Percentiles rank a stretch among this genome's conserved stretches.
Conservation (phyloP, 1,140 invertebrate species). For the Ctenoplectra terminalis region DNA sequence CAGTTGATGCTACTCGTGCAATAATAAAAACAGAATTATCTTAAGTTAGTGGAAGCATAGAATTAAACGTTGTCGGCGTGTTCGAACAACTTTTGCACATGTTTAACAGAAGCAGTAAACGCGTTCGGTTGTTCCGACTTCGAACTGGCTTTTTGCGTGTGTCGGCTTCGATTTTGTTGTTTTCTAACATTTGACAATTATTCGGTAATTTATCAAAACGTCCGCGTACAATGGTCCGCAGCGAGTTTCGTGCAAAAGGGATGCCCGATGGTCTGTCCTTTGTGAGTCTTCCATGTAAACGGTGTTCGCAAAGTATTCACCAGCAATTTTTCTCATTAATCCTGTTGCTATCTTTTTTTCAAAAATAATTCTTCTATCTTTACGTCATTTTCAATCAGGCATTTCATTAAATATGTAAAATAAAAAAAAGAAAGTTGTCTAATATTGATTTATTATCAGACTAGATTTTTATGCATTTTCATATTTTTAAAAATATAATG, state of each 20-base stretch:
- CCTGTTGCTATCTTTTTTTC: background rate
- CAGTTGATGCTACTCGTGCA: no score
- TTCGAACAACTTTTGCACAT: constrained; percentile 13
- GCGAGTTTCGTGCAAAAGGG: constrained; percentile 67
- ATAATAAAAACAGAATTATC: no score
- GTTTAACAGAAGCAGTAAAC: constrained; percentile 33
- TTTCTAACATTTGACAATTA: constrained; percentile 82
- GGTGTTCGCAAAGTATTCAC: constrained; percentile 71
- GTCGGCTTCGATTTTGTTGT: constrained; percentile 56
- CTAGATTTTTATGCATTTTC: no score
- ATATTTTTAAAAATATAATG: no score
- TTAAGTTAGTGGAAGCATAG: no score
- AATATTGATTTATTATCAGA: no score
- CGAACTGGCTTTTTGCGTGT: constrained; percentile 25
- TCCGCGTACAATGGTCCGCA: constrained; percentile 79
- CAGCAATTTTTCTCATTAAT: background rate
- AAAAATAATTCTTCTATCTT: no score
- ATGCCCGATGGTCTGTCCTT: constrained; percentile 68
- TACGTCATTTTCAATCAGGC: no score
- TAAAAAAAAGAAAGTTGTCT: no score
- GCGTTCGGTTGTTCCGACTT: constrained; percentile 5
- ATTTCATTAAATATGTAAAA: no score
- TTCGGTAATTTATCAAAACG: constrained; percentile 84
- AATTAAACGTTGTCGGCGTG: background rate
- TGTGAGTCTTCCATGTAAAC: constrained; percentile 66